Evolutionary conservation across 2,888 invertebrate genomes (phyloP), one percentile per base, ranked within the genome.

Genomic region (Alviniconcha strummeri): DNA sequence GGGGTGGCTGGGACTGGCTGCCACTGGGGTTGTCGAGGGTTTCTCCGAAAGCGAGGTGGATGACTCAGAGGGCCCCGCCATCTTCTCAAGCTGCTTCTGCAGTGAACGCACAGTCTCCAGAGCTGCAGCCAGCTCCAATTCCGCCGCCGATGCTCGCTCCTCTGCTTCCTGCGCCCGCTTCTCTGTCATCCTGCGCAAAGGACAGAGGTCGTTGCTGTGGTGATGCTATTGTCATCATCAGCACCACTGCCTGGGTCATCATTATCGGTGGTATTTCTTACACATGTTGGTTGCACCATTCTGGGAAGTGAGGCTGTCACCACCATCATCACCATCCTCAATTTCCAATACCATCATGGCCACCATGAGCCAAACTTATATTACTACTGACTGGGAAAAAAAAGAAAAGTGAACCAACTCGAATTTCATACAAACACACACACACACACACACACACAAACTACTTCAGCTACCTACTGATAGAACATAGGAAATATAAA

Each of bases 101-200:
- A 90, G 81, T 69, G 90, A 90, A 56, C 91, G 83, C 15, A 91
- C 83, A 69, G 86, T 89, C 83, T 92, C 91, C 80, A 90, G 86
- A 15, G 89, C 86, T 2, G 87, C 84, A 55, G 89, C 89, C 54
- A 93, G 84, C 71, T 91, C 89, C 0, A 87, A 85, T 81, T 92
- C 91, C 0, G 90, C 88, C 54, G 84, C 84, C 4, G 89, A 85
- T n/a, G 91, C 91, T 76, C 88, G 80, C 52, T 91, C 90, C 75
- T 92, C 92, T 4, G 92, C 91, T n/a, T 78, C 72, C 84, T 92
- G 92, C 5, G 92, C 92, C 77, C 93, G 83, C 83, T 92, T 89
- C 85, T 93, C 93, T 17, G 92, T 90, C 17, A 85, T 81, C 80
- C 93, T 93, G 87, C 57, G 64, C 55, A 56, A 11, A 69, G 36